Evolutionary conservation across 2,113 vertebrate species (phyloP).

Genomic region (Shinisaurus crocodilurus): DNA sequence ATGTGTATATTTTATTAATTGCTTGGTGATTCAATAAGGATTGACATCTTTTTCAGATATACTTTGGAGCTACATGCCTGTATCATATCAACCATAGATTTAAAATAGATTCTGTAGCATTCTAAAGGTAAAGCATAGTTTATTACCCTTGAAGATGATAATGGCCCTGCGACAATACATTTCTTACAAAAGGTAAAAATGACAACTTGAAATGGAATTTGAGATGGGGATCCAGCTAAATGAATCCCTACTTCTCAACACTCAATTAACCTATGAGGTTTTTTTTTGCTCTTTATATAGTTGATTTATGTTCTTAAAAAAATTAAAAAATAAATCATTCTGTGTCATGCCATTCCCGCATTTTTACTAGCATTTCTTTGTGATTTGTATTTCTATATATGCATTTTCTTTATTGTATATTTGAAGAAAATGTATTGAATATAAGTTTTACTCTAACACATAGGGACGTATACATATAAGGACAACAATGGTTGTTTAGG

Average conservation of each 20-base stretch:
- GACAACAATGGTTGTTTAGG: neutral
- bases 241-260: neutral
- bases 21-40: neutral
- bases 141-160: neutral
- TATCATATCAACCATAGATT: neutral
- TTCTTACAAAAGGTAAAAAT: neutral
- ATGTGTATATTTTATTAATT: neutral
- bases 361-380: slow-evolving; percentile 47
- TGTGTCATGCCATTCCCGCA: slow-evolving; percentile 28
- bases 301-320: slow-evolving; percentile 44
- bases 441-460: neutral
- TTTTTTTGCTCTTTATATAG: slow-evolving; percentile 32
- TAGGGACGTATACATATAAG: neutral
- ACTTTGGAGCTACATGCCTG: neutral
- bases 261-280: neutral
- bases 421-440: neutral
- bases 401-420: slow-evolving; percentile 27
- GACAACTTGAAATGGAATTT: neutral
- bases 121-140: neutral
- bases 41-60: neutral
- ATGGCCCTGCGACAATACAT: neutral
- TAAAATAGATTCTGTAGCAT: neutral
- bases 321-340: slow-evolving; percentile 14
- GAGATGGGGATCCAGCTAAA: neutral
- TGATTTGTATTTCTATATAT: slow-evolving; percentile 36